phyloP scores from a whole-genome alignment of 35 echinoderm and acorn worm genomes.

The Holothuria glaberrima region DNA sequence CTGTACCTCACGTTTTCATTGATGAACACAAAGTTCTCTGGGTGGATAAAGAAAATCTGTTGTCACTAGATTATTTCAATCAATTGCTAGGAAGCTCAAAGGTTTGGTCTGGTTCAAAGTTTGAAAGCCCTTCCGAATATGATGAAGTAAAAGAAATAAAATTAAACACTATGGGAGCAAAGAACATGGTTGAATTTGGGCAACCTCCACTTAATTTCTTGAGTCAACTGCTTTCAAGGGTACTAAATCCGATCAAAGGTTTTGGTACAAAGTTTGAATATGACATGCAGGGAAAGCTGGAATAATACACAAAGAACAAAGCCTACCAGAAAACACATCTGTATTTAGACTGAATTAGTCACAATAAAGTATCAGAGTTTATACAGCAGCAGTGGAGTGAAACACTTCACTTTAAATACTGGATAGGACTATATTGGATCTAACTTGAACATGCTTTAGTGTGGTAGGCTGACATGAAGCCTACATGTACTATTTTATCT shows the following conservation, averaged over 20 bases:
- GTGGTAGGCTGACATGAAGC: too few relatives aligned
- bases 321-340: slow-evolving; percentile 10
- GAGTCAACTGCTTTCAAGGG: slow-evolving; percentile 52
- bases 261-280: slow-evolving; percentile 65
- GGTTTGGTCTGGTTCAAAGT: slow-evolving; percentile 58
- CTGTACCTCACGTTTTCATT: background rate
- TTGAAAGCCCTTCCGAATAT: slow-evolving; percentile 14
- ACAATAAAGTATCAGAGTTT: slow-evolving; percentile 1
- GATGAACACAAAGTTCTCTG: background rate
- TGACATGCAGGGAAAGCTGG: slow-evolving; percentile 45
- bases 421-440: too few relatives aligned
- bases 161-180: slow-evolving; percentile 48
- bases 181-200: slow-evolving; percentile 57
- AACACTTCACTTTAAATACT: too few relatives aligned
- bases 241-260: slow-evolving; percentile 63
- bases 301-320: slow-evolving; percentile 55
- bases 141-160: slow-evolving; percentile 41
- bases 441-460: too few relatives aligned
- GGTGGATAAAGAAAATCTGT: slow-evolving; percentile 10
- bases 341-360: slow-evolving; percentile 42
- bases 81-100: slow-evolving; percentile 41
- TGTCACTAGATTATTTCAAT: slow-evolving; percentile 16
- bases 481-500: too few relatives aligned
- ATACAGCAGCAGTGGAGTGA: too few relatives aligned
- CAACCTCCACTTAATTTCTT: slow-evolving; percentile 57